Evolutionary conservation across 1,140 invertebrate genomes (phyloP), one percentile per base, ranked within the genome.

Genomic region (Ruditapes philippinarum): DNA sequence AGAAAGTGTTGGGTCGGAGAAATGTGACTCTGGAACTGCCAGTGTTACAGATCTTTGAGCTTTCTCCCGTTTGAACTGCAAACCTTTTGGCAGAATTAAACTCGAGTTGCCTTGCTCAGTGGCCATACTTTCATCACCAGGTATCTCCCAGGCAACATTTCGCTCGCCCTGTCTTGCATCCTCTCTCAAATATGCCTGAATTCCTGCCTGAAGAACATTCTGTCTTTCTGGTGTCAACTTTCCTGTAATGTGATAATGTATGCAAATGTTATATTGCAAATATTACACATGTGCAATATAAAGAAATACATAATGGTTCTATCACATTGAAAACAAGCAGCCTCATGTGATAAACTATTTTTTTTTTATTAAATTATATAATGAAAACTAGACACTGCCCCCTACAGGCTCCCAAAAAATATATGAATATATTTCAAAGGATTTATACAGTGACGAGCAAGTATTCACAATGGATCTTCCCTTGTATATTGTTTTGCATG

Each of bases 171-270:
- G 36, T n/a, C 9, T 5, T 0, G 22, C 31, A 38, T 86, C 33
- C 28, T 78, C 70, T 40, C 76, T 22, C 22, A 65, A 9, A 17
- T 80, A 60, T 12, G 85, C 85, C 25, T 88, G 42, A 25, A 88
- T 12, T 9, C 85, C 85, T 19, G 85, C 85, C 38, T 73, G 51
- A 11, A 88, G 40, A 19, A 88, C 85, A 40, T 68, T 28, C 38
- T 88, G 85, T 54, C 85, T 62, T 60, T 88, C 85, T 19, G 85
- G 85, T 7, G 85, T 88, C 28, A 80, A 31, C 54, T 88, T 79
- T 70, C 76, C 85, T 88, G 54, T 25, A 54, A 49, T 22, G 40
- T 68, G 17, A 42, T 3, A 42, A 42, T 74, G 4, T 38, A 42
- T 31, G 2, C 19, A 5, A 73, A 33, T 73, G 25, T 33, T 40